Percentiles rank a stretch among this genome's conserved stretches.
Conservation (phyloP, 2,888 invertebrate genomes). For the Cryptocephalus primarius region DNA sequence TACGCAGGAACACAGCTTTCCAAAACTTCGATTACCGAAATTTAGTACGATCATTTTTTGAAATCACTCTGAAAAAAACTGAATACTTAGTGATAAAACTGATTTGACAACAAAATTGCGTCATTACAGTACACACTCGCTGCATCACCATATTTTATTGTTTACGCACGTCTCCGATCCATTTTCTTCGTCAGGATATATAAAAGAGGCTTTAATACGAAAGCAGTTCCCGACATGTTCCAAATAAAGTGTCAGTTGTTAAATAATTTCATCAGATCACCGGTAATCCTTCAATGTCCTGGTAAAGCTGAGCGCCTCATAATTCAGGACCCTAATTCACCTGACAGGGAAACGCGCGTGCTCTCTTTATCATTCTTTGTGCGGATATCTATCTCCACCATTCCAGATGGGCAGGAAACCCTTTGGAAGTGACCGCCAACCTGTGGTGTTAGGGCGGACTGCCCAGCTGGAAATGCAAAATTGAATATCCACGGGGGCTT, state of each 20-base stretch:
- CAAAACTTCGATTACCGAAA: too few relatives aligned
- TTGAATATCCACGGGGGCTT: too few relatives aligned
- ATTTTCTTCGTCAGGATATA: background rate
- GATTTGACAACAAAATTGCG: too few relatives aligned
- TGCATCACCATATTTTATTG: too few relatives aligned
- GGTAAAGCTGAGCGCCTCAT: slow-evolving; percentile 24
- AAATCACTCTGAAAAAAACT: too few relatives aligned
- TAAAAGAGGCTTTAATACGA: background rate
- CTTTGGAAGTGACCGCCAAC: slow-evolving; percentile 4
- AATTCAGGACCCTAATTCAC: slow-evolving; percentile 34
- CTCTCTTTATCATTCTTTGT: slow-evolving; percentile 24
- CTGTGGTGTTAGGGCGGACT: too few relatives aligned
- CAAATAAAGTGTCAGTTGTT: slow-evolving; percentile 16
- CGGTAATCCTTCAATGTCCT: slow-evolving; percentile 32
- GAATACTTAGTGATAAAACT: too few relatives aligned
- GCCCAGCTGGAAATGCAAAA: too few relatives aligned
- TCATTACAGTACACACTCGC: too few relatives aligned
- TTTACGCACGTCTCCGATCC: too few relatives aligned
- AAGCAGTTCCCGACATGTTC: slow-evolving; percentile 1
- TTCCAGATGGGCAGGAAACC: slow-evolving; percentile 2
- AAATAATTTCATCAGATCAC: slow-evolving; percentile 32
- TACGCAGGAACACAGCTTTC: too few relatives aligned
- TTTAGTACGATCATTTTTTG: too few relatives aligned
- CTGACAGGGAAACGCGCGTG: slow-evolving; percentile 26
- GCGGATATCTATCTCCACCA: slow-evolving; percentile 4